Conservation (phyloP, 2,113 vertebrate genomes). For the Embiotoca jacksoni region DNA sequence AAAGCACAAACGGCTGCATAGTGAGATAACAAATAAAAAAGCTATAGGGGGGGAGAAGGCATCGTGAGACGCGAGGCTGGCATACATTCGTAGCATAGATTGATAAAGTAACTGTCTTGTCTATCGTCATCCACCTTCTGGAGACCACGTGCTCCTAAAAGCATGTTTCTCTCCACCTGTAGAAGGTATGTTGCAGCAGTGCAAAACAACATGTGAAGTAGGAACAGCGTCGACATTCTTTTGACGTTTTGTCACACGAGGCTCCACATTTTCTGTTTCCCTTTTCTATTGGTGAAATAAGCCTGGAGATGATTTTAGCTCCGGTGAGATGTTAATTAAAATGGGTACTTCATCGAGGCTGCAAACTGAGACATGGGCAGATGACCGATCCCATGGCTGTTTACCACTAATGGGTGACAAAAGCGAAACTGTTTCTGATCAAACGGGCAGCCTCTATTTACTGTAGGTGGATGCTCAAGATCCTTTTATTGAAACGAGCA, state of each 20-base stretch:
- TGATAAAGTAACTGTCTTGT: too few species aligned
- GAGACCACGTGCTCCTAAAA: neutral
- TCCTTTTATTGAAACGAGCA: neutral
- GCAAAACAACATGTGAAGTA: neutral
- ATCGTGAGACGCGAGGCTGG: too few species aligned
- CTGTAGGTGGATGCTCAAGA: neutral
- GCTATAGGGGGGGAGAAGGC: too few species aligned
- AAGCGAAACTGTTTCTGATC: slow-evolving; percentile 4
- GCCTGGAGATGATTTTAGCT: neutral
- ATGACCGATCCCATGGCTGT: neutral
- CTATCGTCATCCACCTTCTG: neutral
- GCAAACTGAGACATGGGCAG: neutral
- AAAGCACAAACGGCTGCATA: too few species aligned
- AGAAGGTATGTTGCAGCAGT: neutral
- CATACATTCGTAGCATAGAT: too few species aligned
- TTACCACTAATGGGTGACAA: neutral
- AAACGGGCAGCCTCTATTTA: neutral
- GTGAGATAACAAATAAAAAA: too few species aligned
- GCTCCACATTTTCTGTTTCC: neutral
- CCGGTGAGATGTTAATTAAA: slow-evolving; percentile 21
- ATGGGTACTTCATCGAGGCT: neutral
- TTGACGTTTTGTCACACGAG: neutral
- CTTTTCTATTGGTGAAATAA: neutral
- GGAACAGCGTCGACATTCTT: neutral
- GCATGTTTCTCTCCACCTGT: neutral